Evolutionary conservation across 2,797 vertebrate species (phyloP).

Genomic region (Spheniscus humboldti): DNA sequence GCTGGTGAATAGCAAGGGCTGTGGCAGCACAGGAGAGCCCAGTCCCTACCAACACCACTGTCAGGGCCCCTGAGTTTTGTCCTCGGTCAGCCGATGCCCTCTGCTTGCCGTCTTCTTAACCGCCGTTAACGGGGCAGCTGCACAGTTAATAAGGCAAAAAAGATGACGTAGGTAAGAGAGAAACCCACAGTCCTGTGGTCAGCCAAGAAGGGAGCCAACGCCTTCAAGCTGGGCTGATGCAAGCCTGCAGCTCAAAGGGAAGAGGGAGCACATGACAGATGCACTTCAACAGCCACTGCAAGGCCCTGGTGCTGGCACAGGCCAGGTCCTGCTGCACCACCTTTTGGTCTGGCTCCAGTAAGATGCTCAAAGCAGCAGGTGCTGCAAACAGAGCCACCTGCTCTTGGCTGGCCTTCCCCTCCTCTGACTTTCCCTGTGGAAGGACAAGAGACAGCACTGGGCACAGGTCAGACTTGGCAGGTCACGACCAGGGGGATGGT

Average conservation of each 20-base stretch:
- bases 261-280: neutral
- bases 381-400: neutral
- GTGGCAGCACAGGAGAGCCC: neutral
- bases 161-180: neutral
- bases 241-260: neutral
- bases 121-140: rapidly evolving
- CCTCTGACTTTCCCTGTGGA: neutral
- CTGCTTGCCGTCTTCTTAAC: neutral
- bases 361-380: neutral
- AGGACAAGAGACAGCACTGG: neutral
- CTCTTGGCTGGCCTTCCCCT: neutral
- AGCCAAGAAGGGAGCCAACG: neutral
- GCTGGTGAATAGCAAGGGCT: neutral
- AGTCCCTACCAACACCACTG: neutral
- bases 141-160: neutral
- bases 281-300: neutral
- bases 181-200: neutral
- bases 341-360: neutral
- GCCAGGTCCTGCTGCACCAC: neutral
- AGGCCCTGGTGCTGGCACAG: neutral
- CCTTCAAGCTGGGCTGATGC: neutral
- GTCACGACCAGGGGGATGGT: neutral
- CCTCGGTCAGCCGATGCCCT: neutral
- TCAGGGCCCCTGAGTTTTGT: neutral
- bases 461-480: neutral